Base-by-base conservation (phyloP, 2,888 invertebrate genomes). In the Drosophila atripex region DNA sequence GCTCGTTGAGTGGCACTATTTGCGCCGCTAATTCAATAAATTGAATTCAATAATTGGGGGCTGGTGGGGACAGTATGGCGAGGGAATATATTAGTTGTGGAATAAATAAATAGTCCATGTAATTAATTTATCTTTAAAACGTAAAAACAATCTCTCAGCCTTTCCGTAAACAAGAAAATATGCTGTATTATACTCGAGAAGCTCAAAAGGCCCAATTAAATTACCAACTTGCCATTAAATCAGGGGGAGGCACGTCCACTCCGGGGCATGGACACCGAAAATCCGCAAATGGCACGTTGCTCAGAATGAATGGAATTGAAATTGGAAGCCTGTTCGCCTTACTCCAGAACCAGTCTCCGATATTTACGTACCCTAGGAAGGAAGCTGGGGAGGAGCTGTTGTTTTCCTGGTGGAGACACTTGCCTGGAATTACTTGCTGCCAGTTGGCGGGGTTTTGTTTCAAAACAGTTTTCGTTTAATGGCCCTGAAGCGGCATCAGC, bases 1-100 rank as follows among this genome's bases (percentile, higher is more conserved):
- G 32, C 16, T 54, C 18, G 23, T 18, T 46, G 58, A 70, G 66
- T 71, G 52, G 25, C 35, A 59, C 47, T 54, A 66, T 66, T 65
- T 66, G 59, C 69, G 52, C 47, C 52, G 59, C 30, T 58, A 71
- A 68, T 76, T 73, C 39, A 43, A 57, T 66, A 57, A 68, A 82
- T 76, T 18, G 21, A 66, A 56, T 68, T 50, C 32, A 65, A 63
- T 65, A 65, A 65, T 65, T 65, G 54, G 28, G 28, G 9, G 8
- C 28, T 28, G 9, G 21, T 21, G 3, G 21, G 21, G 21, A 3
- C 21, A 21, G 21, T 0, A 0, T 21, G 21, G 21, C 4, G 4
- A 21, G 21, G 21, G 21, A 21, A 21, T 21, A 3, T 28, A 9
- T 9, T 28, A 28, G 28, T 9, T 9, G 2, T 9, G 28, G 28